phyloP scores from a whole-genome alignment of 2,888 invertebrate genomes.

The Scrobipalpa costella region DNA sequence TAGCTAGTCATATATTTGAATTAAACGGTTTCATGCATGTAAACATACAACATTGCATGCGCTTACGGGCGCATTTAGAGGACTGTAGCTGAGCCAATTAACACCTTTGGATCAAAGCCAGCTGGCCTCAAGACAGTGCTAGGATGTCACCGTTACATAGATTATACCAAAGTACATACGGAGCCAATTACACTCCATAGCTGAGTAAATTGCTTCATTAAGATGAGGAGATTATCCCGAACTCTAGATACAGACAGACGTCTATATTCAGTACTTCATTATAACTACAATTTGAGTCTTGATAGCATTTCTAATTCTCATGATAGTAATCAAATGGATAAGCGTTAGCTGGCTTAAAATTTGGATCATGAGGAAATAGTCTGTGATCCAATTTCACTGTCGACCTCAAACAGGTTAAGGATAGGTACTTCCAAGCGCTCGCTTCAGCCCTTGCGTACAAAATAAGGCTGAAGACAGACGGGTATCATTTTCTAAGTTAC shows the following conservation, averaged over 20 bases:
- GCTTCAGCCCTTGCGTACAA: no score
- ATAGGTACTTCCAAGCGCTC: no score
- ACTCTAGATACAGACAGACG: neutral
- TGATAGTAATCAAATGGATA: neutral
- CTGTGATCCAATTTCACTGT: no score
- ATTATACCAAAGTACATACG: conserved; percentile 20
- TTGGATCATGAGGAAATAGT: no score
- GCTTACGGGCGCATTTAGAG: conserved; percentile 19
- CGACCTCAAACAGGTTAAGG: no score
- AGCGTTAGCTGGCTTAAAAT: neutral
- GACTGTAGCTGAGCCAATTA: conserved; percentile 25
- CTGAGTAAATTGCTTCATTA: conserved; percentile 21
- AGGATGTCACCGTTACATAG: conserved; percentile 15
- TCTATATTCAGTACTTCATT: conserved; percentile 2
- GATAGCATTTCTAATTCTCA: neutral
- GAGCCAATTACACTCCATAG: conserved; percentile 20
- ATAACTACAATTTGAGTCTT: neutral
- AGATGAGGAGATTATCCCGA: conserved; percentile 15
- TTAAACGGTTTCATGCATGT: no score
- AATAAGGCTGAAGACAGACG: no score
- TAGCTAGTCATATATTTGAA: no score
- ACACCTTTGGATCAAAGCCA: conserved; percentile 27
- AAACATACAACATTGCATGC: conserved; percentile 3
- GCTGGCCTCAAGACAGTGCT: conserved; percentile 20
- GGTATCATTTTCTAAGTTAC: no score